phyloP scores from a whole-genome alignment of 2,113 vertebrate genomes.

The Motacilla alba region DNA sequence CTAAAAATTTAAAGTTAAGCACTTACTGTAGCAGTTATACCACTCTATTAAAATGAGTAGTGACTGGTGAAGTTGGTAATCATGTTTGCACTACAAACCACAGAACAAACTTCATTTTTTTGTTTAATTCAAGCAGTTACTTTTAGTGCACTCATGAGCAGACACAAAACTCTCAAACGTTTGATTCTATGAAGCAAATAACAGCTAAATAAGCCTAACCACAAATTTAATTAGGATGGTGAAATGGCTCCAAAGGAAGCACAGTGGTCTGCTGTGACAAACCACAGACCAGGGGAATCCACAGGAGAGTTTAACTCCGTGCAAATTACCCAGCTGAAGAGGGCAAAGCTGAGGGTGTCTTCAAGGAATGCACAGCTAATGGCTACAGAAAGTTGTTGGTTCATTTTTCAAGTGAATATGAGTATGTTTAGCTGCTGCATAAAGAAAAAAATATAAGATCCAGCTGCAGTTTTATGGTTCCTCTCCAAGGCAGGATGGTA shows the following conservation, averaged over 20 bases:
- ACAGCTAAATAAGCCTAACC: slow-evolving; percentile 3
- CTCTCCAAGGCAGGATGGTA: neutral
- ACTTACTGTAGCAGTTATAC: neutral
- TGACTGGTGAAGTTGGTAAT: neutral
- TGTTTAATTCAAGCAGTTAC: slow-evolving; percentile 5
- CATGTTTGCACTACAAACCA: neutral
- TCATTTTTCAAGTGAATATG: neutral
- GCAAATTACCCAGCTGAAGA: neutral
- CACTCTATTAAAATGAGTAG: neutral
- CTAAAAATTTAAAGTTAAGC: neutral
- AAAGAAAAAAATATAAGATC: neutral
- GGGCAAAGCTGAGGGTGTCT: neutral
- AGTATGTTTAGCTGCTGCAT: neutral
- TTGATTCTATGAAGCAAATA: slow-evolving; percentile 8
- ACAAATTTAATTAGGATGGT: slow-evolving; percentile 29
- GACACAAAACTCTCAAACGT: neutral
- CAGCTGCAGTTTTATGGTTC: neutral
- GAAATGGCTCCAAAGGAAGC: slow-evolving; percentile 15
- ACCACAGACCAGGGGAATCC: neutral
- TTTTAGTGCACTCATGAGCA: neutral
- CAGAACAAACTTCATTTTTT: neutral
- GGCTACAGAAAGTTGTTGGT: neutral
- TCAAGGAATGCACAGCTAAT: neutral
- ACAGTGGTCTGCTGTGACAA: slow-evolving; percentile 41
- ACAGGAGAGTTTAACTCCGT: neutral